A percentile compares a stretch with the other conserved stretches of the same genome.
Evolutionary conservation across 2,888 invertebrate genomes (phyloP).

Genomic region (Morpho helenor): DNA sequence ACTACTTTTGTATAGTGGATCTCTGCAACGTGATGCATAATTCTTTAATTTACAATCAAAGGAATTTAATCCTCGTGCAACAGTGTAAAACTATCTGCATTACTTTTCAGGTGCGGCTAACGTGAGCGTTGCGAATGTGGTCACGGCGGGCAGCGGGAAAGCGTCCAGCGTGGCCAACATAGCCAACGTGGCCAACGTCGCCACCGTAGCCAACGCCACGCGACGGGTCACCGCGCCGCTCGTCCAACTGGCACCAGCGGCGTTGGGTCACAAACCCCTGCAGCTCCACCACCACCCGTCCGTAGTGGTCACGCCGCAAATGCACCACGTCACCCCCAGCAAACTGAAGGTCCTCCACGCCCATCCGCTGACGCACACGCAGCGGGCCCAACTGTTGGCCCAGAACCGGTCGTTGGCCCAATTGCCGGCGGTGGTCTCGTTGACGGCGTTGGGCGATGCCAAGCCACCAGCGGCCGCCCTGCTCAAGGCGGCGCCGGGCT

Average conservation of each 20-base stretch:
- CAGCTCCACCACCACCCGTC: slow-evolving; percentile 34
- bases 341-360: slow-evolving; percentile 65
- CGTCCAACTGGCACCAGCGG: slow-evolving; percentile 43
- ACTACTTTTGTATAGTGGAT: too few relatives aligned
- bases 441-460: slow-evolving; percentile 52
- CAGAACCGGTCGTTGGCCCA: slow-evolving; percentile 43
- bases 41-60: too few relatives aligned
- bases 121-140: too few relatives aligned
- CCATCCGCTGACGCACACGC: slow-evolving; percentile 53
- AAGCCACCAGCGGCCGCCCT: slow-evolving; percentile 38
- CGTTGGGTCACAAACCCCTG: slow-evolving; percentile 42
- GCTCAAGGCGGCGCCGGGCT: slow-evolving; percentile 52
- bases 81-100: too few relatives aligned
- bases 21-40: too few relatives aligned
- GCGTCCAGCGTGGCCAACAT: slow-evolving; percentile 33
- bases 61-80: too few relatives aligned
- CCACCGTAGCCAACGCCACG: slow-evolving; percentile 27
- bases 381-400: slow-evolving; percentile 53
- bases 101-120: too few relatives aligned
- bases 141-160: slow-evolving; percentile 1
- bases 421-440: slow-evolving; percentile 57
- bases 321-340: slow-evolving; percentile 51
- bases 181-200: slow-evolving; percentile 21
- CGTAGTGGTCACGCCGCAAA: slow-evolving; percentile 46
- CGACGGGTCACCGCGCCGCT: slow-evolving; percentile 44